Conservation (phyloP, 2,797 vertebrate species). For the Halcyon smyrnensis region DNA sequence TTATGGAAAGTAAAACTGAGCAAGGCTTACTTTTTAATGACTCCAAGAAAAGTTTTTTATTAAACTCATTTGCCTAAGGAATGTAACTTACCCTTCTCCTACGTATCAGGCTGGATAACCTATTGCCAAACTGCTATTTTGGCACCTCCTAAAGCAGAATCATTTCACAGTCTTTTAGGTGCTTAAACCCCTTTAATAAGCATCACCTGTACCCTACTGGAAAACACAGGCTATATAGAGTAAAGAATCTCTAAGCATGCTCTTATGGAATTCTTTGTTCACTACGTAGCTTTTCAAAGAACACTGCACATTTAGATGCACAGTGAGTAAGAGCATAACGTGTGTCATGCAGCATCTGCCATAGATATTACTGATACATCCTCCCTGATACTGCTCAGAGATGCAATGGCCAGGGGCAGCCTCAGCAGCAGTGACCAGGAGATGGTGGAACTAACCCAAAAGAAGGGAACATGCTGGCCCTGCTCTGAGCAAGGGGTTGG, state of each 20-base stretch:
- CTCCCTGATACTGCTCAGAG: background rate
- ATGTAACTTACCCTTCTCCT: background rate
- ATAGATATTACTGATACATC: background rate
- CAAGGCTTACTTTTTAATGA: background rate
- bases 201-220: background rate
- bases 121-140: background rate
- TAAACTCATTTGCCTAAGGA: background rate
- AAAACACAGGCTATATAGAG: background rate
- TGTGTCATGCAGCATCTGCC: background rate
- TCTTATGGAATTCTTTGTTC: background rate
- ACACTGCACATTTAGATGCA: rapidly evolving
- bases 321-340: background rate
- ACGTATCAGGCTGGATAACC: background rate
- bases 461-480: background rate
- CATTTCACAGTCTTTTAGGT: background rate
- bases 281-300: background rate
- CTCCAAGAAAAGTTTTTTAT: background rate
- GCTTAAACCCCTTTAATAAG: background rate
- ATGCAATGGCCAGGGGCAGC: background rate
- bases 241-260: background rate
- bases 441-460: background rate
- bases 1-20: background rate
- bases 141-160: background rate
- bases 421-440: background rate
- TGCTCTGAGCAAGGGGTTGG: background rate